Evolutionary conservation across 2,888 invertebrate genomes (phyloP).

Genomic region (Watsonalla cultraria): DNA sequence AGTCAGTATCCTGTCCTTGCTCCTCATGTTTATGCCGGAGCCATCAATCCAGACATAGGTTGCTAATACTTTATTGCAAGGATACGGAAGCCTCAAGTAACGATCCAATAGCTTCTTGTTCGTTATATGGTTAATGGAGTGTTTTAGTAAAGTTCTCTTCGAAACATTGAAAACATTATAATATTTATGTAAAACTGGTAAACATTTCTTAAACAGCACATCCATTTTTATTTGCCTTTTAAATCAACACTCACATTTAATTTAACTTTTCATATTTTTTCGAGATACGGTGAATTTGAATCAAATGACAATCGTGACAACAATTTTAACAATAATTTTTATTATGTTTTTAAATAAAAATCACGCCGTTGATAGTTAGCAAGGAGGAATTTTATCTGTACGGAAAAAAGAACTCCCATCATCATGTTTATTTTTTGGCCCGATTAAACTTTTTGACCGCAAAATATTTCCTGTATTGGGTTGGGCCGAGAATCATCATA

Average conservation of each 20-base stretch:
- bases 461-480: no score
- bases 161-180: conserved; percentile 4
- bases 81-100: conserved; percentile 77
- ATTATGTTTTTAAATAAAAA: background rate
- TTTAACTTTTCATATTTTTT: no score
- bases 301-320: background rate
- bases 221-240: background rate
- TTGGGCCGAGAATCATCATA: no score
- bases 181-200: background rate
- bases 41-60: conserved; percentile 91
- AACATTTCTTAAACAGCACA: background rate
- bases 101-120: conserved; percentile 70
- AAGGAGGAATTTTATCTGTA: no score
- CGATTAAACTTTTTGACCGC: no score
- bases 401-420: no score
- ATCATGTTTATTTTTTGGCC: no score
- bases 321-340: background rate
- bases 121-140: conserved; percentile 67
- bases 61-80: conserved; percentile 80
- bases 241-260: no score
- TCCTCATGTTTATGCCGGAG: conserved; percentile 83
- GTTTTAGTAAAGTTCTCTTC: conserved; percentile 48
- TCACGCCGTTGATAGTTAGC: background rate
- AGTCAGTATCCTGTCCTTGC: conserved; percentile 83
- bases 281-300: background rate